Evolutionary conservation across 2,888 invertebrate species (phyloP), one percentile per base, ranked within the genome.

Genomic region (Leptinotarsa peninsularis): DNA sequence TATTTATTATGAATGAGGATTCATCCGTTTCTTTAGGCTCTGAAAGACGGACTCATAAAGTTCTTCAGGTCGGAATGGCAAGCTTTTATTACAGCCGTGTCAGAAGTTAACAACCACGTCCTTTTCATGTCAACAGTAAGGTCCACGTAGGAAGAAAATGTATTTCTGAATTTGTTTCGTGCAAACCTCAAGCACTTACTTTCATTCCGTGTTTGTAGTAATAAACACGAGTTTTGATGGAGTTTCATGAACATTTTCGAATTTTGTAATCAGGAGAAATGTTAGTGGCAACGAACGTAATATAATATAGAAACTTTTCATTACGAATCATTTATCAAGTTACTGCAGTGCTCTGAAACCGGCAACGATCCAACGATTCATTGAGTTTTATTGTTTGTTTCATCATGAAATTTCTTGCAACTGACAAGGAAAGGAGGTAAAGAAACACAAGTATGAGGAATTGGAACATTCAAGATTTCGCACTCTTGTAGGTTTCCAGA

Each of bases 41-140:
- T 21, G 56, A 54, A 56, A 18, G 54, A 54, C 69, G 33, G 43
- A 69, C 54, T 69, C 54, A 69, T 69, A 69, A 56, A 69, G 49
- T 56, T 7, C 69, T 56, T 43, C 56, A 14, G 33, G 49, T 56
- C 69, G 56, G 18, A 43, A 18, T 43, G 43, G 69, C 10, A 69
- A 69, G 54, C 54, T 69, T 69, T 69, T 56, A 69, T 56, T 69
- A 69, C 56, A 54, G 69, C 17, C 21, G 56, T 68, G 69, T 43
- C 69, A 56, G 56, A 43, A 69, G 69, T 69, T 68, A 56, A 56
- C 69, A 21, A 69, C 56, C 56, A 43, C 27, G 56, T 43, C 54
- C 56, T 69, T 54, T 49, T 49, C 56, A 69, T 69, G 69, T 69
- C 69, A 18, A 69, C 33, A 15, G 56, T 54, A 43, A 69, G 33